A percentile compares a stretch with the other conserved stretches of the same genome.
Evolutionary conservation across 2,113 vertebrate species (phyloP).

Genomic region (Aphyosemion australe): DNA sequence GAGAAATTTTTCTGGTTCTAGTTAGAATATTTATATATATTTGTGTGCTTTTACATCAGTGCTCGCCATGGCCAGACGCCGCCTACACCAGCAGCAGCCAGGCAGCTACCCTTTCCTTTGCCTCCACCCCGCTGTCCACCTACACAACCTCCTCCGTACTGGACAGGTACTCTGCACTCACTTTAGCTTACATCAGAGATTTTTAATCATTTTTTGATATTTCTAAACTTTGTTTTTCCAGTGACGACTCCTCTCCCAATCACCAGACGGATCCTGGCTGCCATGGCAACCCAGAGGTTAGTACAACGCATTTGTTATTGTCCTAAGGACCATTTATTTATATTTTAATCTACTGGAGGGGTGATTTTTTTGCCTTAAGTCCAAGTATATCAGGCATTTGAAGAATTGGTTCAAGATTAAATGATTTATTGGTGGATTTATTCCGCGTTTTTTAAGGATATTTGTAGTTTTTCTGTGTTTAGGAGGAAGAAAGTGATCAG

Average conservation of each 20-base stretch:
- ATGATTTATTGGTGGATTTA: no score
- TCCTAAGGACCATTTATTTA: no score
- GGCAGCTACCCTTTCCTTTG: slow-evolving; percentile 85
- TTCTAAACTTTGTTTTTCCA: slow-evolving; percentile 51
- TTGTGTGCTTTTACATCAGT: slow-evolving; percentile 71
- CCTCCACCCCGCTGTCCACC: slow-evolving; percentile 83
- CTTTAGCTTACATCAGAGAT: not conserved
- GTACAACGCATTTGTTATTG: slow-evolving; percentile 49
- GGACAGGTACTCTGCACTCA: slow-evolving; percentile 82
- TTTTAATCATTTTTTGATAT: not conserved
- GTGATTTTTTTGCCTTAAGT: no score
- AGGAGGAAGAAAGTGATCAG: no score
- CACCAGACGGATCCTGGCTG: slow-evolving; percentile 89
- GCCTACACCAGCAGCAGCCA: slow-evolving; percentile 87
- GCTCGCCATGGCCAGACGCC: slow-evolving; percentile 91
- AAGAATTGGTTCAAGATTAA: no score
- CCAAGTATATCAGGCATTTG: no score
- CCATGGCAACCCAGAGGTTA: slow-evolving; percentile 84
- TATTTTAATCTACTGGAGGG: no score
- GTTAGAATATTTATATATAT: not conserved
- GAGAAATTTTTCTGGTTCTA: not conserved
- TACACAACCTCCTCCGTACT: slow-evolving; percentile 84
- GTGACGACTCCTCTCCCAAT: slow-evolving; percentile 95
- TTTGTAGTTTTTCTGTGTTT: no score
- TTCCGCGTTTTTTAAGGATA: no score